Base-by-base conservation (phyloP, 1,140 invertebrate species). In the Coelopa frigida region DNA sequence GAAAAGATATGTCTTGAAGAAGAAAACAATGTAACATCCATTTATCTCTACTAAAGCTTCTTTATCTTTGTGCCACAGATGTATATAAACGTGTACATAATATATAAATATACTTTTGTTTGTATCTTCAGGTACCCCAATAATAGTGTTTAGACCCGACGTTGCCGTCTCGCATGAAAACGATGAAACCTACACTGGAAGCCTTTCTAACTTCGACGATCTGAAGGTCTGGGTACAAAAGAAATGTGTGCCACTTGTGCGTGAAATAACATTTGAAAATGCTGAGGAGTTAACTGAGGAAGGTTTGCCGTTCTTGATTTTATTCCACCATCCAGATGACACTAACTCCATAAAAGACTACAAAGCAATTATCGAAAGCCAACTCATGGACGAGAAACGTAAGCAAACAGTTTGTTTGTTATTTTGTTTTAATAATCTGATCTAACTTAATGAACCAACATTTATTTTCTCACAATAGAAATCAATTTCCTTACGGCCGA, bases 281-380 rank as follows among this genome's bases (percentile, higher is more conserved):
- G 96, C 95, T 17, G 95, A 98, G 73, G 95, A 99, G 72, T 70
- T 99, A 10, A 99, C 96, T 1, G 97, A 99, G 75, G 96, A 99
- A 77, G 96, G 96, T 12, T 71, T 99, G 52, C 96, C 97, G n/a
- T 99, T 99, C 72, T 76, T 99, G 5, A 98, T 99, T 55, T 70
- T 99, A 3, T 99, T 99, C 71, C 90, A 99, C 61, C 67, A 82
- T 51, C 85, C 90, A 2, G 84, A 88, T 57, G 94, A 99, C 71
- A 78, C 76, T 4, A 82, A 87, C 21, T 89, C 82, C 52, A 82
- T 97, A 31, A 92, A 94, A 62, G 76, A 80, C 52, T 99, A 84
- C 65, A 92, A 87, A 62, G 81, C 86, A 54, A 74, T 92, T 52
- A 87, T 98, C 33, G 73, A 76, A 24, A 78, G 70, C 26, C 83